These are phyloP conservation scores for Syrrhaptes paradoxus DNA, from an alignment of 2,113 vertebrate genomes.

Conservation along the genomic window DNA sequence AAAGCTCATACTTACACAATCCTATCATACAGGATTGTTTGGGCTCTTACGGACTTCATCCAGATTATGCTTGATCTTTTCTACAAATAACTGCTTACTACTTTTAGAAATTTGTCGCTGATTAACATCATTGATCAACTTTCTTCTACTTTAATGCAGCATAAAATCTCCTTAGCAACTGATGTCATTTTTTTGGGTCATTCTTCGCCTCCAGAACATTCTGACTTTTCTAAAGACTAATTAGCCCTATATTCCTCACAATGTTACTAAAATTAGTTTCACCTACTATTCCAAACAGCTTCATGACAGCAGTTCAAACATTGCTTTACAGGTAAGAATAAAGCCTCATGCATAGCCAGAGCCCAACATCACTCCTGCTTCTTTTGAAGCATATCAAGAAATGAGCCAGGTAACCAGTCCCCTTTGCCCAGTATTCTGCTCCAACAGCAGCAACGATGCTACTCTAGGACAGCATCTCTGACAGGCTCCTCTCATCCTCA, in stretches of 20 bases:
- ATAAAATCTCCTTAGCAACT: not conserved
- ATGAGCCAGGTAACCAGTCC: rapidly evolving
- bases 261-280: not conserved
- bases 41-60: not conserved
- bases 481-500: rapidly evolving
- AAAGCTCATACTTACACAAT: not conserved
- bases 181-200: not conserved
- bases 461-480: not conserved
- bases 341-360: not conserved
- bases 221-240: not conserved
- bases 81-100: not conserved
- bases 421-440: not conserved
- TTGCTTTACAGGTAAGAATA: not conserved
- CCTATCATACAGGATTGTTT: rapidly evolving
- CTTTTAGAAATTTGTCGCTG: not conserved
- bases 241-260: not conserved
- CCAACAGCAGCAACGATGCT: not conserved
- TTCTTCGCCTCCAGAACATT: not conserved
- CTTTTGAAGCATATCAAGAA: not conserved
- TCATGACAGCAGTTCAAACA: not conserved
- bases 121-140: not conserved
- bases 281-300: not conserved
- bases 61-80: not conserved
- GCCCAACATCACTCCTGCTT: not conserved
- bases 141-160: not conserved